Conservation (phyloP, 2,113 vertebrate genomes). For the Sceloporus undulatus region DNA sequence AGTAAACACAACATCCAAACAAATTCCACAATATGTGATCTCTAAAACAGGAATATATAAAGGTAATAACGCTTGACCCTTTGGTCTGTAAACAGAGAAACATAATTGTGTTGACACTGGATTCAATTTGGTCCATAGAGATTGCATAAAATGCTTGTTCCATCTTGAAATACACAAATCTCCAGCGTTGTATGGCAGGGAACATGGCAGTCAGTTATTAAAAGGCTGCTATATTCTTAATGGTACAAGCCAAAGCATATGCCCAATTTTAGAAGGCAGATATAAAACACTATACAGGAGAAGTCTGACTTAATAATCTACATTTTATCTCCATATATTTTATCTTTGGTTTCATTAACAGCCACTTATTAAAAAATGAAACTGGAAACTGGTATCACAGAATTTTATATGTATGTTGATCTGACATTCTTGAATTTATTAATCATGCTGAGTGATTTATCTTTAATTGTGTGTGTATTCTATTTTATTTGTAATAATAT, state of each 20-base stretch:
- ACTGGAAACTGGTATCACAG: not conserved
- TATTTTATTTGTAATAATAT: not conserved
- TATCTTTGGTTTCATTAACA: not conserved
- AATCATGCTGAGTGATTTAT: not conserved
- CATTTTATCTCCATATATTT: not conserved
- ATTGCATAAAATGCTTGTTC: constrained; percentile 63
- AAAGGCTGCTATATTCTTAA: not conserved
- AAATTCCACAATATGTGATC: constrained; percentile 54
- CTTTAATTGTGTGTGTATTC: not conserved
- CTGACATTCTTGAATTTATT: not conserved
- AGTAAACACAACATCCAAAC: constrained; percentile 52
- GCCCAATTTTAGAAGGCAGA: not conserved
- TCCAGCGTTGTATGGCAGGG: constrained; percentile 41
- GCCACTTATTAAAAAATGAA: not conserved
- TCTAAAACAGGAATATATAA: constrained; percentile 62
- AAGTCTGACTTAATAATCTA: not conserved
- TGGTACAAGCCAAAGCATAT: not conserved
- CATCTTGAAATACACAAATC: constrained; percentile 47
- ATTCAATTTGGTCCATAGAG: constrained; percentile 61
- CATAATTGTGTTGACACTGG: constrained; percentile 61
- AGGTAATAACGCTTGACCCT: constrained; percentile 62
- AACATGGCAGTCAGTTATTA: constrained; percentile 60
- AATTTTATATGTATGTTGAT: not conserved
- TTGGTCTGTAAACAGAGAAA: constrained; percentile 62
- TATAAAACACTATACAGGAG: not conserved